Base-by-base conservation (phyloP, 1,140 invertebrate species). In the Colletes latitarsis region DNA sequence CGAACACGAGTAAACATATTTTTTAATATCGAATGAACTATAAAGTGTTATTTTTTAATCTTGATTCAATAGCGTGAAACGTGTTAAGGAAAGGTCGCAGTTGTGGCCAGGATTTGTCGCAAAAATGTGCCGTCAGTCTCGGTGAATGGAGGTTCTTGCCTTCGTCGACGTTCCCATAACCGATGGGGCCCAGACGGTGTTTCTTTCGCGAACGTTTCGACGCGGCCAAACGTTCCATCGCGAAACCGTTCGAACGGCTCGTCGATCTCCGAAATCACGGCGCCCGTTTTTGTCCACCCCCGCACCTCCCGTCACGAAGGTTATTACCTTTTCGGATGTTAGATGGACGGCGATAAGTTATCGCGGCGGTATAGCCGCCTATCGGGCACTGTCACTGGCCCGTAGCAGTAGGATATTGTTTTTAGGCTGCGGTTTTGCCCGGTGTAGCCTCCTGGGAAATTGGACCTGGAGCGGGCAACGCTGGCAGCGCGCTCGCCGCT, bases 381-480 rank as follows among this genome's bases (percentile, higher is more conserved):
- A 90, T 91, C 88, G 89, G 78, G 66, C 81, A 88, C 86, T 88
- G 89, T 90, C 89, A 85, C 87, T 84, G 80, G 86, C 60, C 70
- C 81, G 86, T 86, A 85, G 77, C 88, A 88, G 89, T 86, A 90
- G 89, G 88, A 91, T 92, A 91, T 91, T 91, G 91, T 92, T 92
- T 92, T 92, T 92, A 91, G 90, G 90, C 88, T 92, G 91, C 85
- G 91, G 91, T 92, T 92, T 92, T 90, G 88, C 85, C 80, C 86
- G 77, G 19, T 63, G 86, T 84, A 86, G 79, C 82, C 91, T 90
- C 91, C 82, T 89, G 91, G 91, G 91, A 92, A 92, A 92, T 92
- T 92, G 91, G 89, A 89, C 86, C 88, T 85, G 73, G 84, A 90
- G 85, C 86, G 78, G 81, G 87, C 84, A 46, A 86, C 83, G 87